Base-by-base conservation (phyloP, 2,113 vertebrate genomes). In the Chaetops frenatus region DNA sequence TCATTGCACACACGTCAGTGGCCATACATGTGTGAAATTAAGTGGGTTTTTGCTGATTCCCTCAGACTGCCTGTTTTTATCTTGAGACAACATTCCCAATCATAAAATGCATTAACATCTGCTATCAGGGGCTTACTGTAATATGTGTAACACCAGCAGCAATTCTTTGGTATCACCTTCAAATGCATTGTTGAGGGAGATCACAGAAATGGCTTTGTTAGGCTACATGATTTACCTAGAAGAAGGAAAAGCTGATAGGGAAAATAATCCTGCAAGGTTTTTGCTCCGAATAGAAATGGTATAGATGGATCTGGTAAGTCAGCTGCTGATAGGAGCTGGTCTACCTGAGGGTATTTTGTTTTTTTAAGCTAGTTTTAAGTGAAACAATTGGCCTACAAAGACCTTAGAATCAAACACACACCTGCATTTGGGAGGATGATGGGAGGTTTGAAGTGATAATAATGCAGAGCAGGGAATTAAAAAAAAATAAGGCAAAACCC, bases 21-120 rank as follows among this genome's bases (percentile, higher is more conserved):
- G 76, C 80, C 95, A 83, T 70, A 92, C 82, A 89, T 80, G 95
- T 97, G 96, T 97, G 96, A 97, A 97, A 98, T 97, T 94, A 98
- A 98, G 94, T 78, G 45, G 56, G 44, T 42, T 92, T 89, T 91
- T 81, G 87, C 92, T 69, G 74, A 95, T 95, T 96, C 93, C 67
- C 65, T 45, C 64, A 28, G 60, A 76, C 87, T 91, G 95, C 71
- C 95, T 92, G 56, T 95, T 97, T 97, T 98, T 97, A 97, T 98
- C 97, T 98, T 92, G 86, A 62, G 90, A 95, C 78, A 81, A 86
- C 95, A 94, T 95, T 94, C 74, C 61, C 81, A 81, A 74, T 95
- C 94, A 71, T 88, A 95, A 90, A 96, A 93, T 36, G 58, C 94
- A 96, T 95, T 97, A 96, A 89, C 91, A 89, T 92, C 93, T 73